A percentile compares a stretch with the other conserved stretches of the same genome.
Conservation (phyloP, 2,888 invertebrate genomes). For the Drosophila setosimentum region DNA sequence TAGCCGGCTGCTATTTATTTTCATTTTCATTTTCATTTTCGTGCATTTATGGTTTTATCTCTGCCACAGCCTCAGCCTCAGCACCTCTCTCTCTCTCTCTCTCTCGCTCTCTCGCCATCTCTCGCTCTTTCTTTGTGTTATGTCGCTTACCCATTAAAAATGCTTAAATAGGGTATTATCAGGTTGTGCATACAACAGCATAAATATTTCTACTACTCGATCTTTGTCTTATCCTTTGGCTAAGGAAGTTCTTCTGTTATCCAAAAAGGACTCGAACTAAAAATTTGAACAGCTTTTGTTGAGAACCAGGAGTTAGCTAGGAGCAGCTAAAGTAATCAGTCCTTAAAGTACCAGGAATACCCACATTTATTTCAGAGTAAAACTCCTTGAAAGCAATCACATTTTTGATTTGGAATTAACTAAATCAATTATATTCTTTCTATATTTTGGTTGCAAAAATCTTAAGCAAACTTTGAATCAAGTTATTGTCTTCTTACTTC, state of each 20-base stretch:
- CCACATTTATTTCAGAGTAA: too few relatives aligned
- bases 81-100: not conserved
- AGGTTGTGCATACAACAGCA: not conserved
- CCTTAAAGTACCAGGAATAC: too few relatives aligned
- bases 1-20: slow-evolving; percentile 77
- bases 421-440: too few relatives aligned
- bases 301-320: too few relatives aligned
- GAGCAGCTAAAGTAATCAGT: too few relatives aligned
- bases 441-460: too few relatives aligned
- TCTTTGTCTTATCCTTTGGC: not conserved
- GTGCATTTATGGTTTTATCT: slow-evolving; percentile 78
- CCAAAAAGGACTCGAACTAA: too few relatives aligned
- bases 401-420: too few relatives aligned
- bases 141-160: not conserved
- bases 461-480: not conserved
- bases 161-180: not conserved
- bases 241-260: not conserved
- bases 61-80: slow-evolving; percentile 19
- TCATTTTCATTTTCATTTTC: slow-evolving; percentile 81
- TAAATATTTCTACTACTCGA: not conserved
- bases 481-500: not conserved
- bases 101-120: not conserved
- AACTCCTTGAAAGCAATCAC: too few relatives aligned
- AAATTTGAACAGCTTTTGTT: too few relatives aligned
- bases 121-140: not conserved